phyloP scores from a whole-genome alignment of 2,113 vertebrate genomes.

The Noturus placidus region DNA sequence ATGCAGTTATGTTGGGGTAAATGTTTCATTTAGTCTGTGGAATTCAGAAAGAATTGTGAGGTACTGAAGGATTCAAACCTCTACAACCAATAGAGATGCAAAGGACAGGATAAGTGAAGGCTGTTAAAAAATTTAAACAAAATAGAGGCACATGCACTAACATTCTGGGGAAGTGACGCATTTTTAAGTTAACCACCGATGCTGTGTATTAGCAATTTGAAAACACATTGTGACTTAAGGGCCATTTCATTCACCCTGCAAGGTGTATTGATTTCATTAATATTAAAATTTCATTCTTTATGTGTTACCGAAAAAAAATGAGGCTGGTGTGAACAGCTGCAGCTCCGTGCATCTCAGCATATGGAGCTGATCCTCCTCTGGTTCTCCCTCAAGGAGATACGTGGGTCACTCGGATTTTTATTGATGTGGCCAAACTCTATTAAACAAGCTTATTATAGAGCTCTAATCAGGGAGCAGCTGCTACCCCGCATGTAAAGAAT shows the following conservation, averaged over 20 bases:
- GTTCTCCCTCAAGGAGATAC: constrained; percentile 25
- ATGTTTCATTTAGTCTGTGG: neutral
- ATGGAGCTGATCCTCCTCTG: constrained; percentile 16
- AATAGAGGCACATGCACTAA: neutral
- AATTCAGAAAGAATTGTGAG: neutral
- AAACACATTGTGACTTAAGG: neutral
- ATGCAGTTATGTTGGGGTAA: neutral
- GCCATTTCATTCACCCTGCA: neutral
- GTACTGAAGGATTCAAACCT: neutral
- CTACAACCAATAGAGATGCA: neutral
- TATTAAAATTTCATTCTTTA: constrained; percentile 5
- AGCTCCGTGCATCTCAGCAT: neutral
- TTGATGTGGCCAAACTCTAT: constrained; percentile 35
- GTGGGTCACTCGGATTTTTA: constrained; percentile 19
- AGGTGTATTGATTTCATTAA: constrained; percentile 4
- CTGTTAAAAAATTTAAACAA: neutral
- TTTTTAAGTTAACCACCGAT: neutral
- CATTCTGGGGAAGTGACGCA: neutral
- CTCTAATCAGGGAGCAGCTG: constrained; percentile 39
- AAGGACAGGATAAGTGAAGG: neutral
- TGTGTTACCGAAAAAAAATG: neutral
- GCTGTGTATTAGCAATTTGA: neutral
- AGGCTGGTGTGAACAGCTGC: constrained; percentile 9
- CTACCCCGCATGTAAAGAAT: constrained; percentile 11
- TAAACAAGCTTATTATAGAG: constrained; percentile 35